phyloP scores from a whole-genome alignment of 2,113 vertebrate species.

The Potamarius usumacintae region DNA sequence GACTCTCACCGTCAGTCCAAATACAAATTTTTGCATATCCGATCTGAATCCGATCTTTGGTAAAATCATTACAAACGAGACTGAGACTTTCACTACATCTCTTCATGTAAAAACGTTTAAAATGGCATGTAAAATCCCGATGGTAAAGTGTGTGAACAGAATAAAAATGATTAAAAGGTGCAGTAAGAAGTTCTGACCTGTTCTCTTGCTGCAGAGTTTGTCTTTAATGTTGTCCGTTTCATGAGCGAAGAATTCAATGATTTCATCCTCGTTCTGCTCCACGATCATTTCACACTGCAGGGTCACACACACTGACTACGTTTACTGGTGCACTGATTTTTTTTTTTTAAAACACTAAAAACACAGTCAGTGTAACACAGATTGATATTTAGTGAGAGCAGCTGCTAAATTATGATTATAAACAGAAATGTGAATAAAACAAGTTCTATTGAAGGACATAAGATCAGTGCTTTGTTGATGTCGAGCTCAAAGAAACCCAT shows the following conservation, averaged over 20 bases:
- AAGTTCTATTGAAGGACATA: background rate
- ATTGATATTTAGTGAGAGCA: background rate
- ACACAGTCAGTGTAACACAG: background rate
- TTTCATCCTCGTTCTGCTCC: slow-evolving; percentile 92
- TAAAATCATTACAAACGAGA: too few relatives aligned
- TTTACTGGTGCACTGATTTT: background rate
- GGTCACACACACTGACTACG: background rate
- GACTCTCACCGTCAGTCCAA: too few relatives aligned
- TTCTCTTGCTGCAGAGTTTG: slow-evolving; percentile 92
- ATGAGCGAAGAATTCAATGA: slow-evolving; percentile 91
- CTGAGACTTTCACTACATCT: background rate
- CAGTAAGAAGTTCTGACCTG: slow-evolving; percentile 70
- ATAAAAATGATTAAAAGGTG: background rate
- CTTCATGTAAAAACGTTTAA: too few relatives aligned
- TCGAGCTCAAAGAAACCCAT: background rate
- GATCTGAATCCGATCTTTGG: too few relatives aligned
- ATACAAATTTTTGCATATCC: too few relatives aligned
- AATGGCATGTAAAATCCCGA: too few relatives aligned
- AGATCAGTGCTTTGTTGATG: background rate
- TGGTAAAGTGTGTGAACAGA: background rate
- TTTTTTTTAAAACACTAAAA: too few relatives aligned
- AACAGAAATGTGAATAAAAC: background rate
- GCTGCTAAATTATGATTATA: background rate
- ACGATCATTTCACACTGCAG: slow-evolving; percentile 91
- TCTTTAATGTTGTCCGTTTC: slow-evolving; percentile 92